These are phyloP conservation scores for Drosophila falleni DNA, from an alignment of 2,888 invertebrate species.

Conservation along the genomic window DNA sequence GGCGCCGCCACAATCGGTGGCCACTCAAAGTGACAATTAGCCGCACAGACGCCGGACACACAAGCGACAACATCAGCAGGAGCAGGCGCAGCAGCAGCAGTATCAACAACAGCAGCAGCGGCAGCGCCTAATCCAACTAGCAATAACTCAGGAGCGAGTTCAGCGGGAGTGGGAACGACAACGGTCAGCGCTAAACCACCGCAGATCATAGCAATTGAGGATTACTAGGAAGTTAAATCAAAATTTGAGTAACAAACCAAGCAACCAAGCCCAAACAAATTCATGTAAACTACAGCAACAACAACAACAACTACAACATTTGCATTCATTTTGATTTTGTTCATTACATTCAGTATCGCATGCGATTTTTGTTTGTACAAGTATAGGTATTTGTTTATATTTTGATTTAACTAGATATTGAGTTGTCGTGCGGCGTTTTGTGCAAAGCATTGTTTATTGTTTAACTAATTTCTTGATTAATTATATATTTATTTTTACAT, in stretches of 20 bases:
- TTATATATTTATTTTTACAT: conserved; percentile 67
- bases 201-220: conserved; percentile 84
- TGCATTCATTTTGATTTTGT: conserved; percentile 30
- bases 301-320: conserved; percentile 26
- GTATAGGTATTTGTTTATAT: conserved; percentile 41
- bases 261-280: conserved; percentile 66
- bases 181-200: conserved; percentile 81
- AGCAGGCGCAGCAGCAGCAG: conserved; percentile 49
- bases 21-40: conserved; percentile 86
- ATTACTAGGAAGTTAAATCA: conserved; percentile 66
- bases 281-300: conserved; percentile 33
- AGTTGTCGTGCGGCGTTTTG: conserved; percentile 83
- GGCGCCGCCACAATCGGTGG: conserved; percentile 43
- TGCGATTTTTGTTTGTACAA: conserved; percentile 52
- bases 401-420: conserved; percentile 62
- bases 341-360: conserved; percentile 36
- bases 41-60: conserved; percentile 85
- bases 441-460: conserved; percentile 80
- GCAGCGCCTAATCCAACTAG: conserved; percentile 49
- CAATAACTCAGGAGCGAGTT: conserved; percentile 61
- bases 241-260: conserved; percentile 58
- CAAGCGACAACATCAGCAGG: conserved; percentile 54
- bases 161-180: conserved; percentile 50
- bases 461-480: conserved; percentile 63
- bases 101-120: conserved; percentile 53